Conservation (phyloP, 2,888 invertebrate genomes). For the Taphrorychus bicolor region DNA sequence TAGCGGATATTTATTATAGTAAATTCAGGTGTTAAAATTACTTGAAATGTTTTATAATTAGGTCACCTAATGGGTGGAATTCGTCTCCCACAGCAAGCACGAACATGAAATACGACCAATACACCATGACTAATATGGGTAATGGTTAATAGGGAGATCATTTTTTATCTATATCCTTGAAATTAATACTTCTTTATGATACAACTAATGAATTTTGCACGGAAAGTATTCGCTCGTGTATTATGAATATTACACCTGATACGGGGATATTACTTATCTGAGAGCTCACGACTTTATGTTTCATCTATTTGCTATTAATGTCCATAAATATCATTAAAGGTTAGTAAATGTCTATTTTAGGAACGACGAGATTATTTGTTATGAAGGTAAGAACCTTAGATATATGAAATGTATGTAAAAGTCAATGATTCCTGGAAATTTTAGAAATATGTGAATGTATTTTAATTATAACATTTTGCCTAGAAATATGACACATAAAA, state of each 20-base stretch:
- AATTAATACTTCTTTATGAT: conserved; percentile 15
- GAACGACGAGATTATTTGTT: too few species aligned
- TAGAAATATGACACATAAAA: too few species aligned
- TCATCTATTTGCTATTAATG: conserved; percentile 10
- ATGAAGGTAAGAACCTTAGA: too few species aligned
- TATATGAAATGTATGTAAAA: too few species aligned
- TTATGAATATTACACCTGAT: conserved; percentile 17
- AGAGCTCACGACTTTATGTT: neutral
- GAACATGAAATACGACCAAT: neutral
- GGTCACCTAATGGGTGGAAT: too few species aligned
- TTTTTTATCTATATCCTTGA: conserved; percentile 20
- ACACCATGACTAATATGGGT: neutral
- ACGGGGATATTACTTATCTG: conserved; percentile 8
- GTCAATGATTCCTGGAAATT: too few species aligned
- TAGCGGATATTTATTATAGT: conserved; percentile 4
- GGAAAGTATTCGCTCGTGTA: conserved; percentile 5
- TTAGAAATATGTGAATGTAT: too few species aligned
- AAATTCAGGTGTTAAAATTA: conserved; percentile 8
- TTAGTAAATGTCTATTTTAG: conserved; percentile 4
- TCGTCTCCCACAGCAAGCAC: neutral
- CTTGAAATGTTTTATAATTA: conserved; percentile 6
- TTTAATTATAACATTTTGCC: too few species aligned
- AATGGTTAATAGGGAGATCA: conserved; percentile 10
- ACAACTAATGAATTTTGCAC: conserved; percentile 18
- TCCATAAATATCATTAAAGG: neutral